Base-by-base conservation (phyloP, 2,888 invertebrate genomes). In the Heteromyza rotundicornis region DNA sequence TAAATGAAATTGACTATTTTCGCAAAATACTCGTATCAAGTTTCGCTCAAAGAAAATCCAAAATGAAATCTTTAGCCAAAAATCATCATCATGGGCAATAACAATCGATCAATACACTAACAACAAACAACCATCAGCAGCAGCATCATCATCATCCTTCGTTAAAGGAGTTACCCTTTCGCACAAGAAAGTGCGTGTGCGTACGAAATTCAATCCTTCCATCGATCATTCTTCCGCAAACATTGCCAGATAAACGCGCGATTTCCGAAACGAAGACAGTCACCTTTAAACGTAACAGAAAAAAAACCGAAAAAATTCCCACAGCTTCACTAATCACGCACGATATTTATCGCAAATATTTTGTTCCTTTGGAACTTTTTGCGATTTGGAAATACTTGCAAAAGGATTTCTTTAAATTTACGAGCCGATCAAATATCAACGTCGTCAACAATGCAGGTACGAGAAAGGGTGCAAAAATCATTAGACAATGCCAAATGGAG, bases 391-490 rank as follows among this genome's bases (percentile, higher is more conserved):
- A 47, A 19, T 47, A 3, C 47, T 47, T 47, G 47, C 47, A 47
- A 20, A 47, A 47, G 47, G 47, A 47, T 47, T 47, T 47, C 47
- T 17, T 20, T 47, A 70, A 76, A 77, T 77, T 75, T 78, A 78
- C 72, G 74, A 73, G 69, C 71, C 71, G 76, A 75, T 79, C 79
- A 70, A 78, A 79, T 78, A 75, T 47, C 59, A 53, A 22, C 56
- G 32, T 47, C 19, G 59, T 23, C n/a, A 19, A 12, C 24, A 16
- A 51, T 27, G 59, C 70, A 71, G 72, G 69, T 69, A 74, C 74
- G 66, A 7, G 40, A 79, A 80, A 79, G 80, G 80, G 78, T 79
- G 76, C 76, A 75, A 70, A 70, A 71, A 66, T 54, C 56, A 19
- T 16, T 32, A 61, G 54, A 65, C 64, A 66, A 64, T 61, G 63